A percentile compares a stretch with the other conserved stretches of the same genome.
phyloP scores from a whole-genome alignment of 2,113 vertebrate species.

The Pluvialis apricaria region DNA sequence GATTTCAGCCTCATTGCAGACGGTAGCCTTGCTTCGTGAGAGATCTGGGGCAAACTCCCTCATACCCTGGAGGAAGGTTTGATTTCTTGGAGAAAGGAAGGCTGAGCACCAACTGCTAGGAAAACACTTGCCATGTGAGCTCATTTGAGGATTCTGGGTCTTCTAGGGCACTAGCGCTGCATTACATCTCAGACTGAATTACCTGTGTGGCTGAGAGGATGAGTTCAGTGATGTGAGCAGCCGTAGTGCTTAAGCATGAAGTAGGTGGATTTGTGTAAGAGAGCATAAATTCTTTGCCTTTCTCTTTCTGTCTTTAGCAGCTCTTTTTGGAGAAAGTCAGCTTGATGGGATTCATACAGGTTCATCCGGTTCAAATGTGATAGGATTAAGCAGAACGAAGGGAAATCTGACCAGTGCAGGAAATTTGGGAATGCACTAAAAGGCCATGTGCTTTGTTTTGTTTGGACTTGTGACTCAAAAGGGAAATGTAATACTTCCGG shows the following conservation, averaged over 20 bases:
- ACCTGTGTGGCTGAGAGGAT: neutral
- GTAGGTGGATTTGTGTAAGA: neutral
- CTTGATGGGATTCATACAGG: neutral
- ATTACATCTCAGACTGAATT: neutral
- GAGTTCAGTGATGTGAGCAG: neutral
- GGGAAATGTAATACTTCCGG: constrained; percentile 54
- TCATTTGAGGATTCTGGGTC: neutral
- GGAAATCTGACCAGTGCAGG: constrained; percentile 40
- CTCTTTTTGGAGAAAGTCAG: neutral
- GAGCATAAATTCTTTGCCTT: neutral
- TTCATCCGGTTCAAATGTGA: neutral
- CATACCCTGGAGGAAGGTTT: neutral
- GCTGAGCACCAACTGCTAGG: neutral
- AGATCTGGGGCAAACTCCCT: neutral
- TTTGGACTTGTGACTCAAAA: constrained; percentile 35
- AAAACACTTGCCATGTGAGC: neutral
- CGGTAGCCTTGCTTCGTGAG: neutral
- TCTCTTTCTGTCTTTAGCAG: neutral
- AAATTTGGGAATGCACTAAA: constrained; percentile 34
- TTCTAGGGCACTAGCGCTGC: neutral
- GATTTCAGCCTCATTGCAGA: neutral
- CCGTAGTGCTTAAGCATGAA: neutral
- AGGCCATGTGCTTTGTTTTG: constrained; percentile 51
- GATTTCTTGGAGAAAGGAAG: neutral
- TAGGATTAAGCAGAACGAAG: neutral